Percentiles rank a stretch among this genome's conserved stretches.
phyloP scores from a whole-genome alignment of 1,140 invertebrate genomes.

The Eueides isabella region DNA sequence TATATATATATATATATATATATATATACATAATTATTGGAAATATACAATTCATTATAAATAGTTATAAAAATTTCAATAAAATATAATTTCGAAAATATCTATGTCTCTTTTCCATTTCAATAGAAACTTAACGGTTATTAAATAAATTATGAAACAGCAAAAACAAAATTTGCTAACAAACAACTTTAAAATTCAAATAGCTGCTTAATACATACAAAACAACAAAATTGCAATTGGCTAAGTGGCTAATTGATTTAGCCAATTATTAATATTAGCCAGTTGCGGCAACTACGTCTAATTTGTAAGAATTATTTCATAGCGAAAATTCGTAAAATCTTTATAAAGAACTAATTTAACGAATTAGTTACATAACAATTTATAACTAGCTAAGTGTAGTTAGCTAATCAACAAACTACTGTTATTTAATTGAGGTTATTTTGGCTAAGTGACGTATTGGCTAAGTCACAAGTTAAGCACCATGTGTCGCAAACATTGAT shows the following conservation, averaged over 20 bases:
- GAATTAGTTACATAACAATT: background rate
- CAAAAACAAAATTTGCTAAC: background rate
- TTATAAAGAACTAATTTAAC: background rate
- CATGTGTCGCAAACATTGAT: conserved; percentile 1
- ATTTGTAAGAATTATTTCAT: background rate
- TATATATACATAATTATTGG: too few species aligned
- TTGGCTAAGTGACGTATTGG: background rate
- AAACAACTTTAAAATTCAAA: background rate
- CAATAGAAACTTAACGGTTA: background rate
- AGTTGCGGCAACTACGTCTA: background rate
- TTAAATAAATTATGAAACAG: background rate
- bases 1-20: background rate
- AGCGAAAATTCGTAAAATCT: background rate
- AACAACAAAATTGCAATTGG: background rate
- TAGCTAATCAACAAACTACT: background rate
- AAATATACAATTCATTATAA: background rate
- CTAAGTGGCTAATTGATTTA: background rate
- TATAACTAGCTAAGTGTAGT: background rate
- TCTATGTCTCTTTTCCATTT: too few species aligned
- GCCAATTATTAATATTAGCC: too few species aligned
- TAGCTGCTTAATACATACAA: background rate
- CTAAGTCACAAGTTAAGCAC: conserved; percentile 4
- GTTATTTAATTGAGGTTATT: conserved; percentile 2
- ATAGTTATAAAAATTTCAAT: background rate
- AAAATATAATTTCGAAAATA: too few species aligned